phyloP scores from a whole-genome alignment of 2,888 invertebrate genomes.

The Archips crataeganus region DNA sequence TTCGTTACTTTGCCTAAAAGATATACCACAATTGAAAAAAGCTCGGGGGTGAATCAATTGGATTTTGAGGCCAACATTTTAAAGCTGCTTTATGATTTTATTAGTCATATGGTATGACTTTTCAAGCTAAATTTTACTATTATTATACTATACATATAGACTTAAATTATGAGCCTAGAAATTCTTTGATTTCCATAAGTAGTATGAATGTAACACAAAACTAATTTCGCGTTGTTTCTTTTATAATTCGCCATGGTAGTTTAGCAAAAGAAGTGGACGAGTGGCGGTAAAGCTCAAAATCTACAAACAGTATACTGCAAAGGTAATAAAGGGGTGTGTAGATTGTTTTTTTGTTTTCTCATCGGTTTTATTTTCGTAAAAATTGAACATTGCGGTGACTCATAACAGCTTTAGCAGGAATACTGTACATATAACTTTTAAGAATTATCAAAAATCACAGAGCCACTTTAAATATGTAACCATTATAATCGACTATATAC shows the following conservation, averaged over 20 bases:
- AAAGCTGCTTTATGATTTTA: conserved; percentile 46
- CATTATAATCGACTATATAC: conserved; percentile 59
- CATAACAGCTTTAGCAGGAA: neutral
- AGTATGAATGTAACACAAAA: neutral
- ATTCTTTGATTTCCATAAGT: neutral
- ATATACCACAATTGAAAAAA: neutral
- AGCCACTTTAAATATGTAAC: conserved; percentile 41
- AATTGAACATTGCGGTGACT: neutral
- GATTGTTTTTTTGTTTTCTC: too few species aligned
- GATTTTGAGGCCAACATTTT: conserved; percentile 48
- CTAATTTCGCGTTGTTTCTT: too few species aligned
- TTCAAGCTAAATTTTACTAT: neutral
- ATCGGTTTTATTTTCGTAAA: neutral
- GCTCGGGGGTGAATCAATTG: neutral
- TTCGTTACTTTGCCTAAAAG: conserved; percentile 96
- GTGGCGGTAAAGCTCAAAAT: too few species aligned
- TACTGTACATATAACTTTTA: neutral
- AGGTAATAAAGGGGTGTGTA: too few species aligned
- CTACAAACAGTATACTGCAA: too few species aligned
- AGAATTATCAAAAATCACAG: conserved; percentile 2
- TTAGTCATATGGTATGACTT: neutral
- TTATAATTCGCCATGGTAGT: too few species aligned
- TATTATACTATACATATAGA: too few species aligned
- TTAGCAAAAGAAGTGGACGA: too few species aligned
- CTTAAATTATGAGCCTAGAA: neutral